Evolutionary conservation across 2,113 vertebrate species (phyloP), one percentile per base, ranked within the genome.

Genomic region (Hemicordylus capensis): DNA sequence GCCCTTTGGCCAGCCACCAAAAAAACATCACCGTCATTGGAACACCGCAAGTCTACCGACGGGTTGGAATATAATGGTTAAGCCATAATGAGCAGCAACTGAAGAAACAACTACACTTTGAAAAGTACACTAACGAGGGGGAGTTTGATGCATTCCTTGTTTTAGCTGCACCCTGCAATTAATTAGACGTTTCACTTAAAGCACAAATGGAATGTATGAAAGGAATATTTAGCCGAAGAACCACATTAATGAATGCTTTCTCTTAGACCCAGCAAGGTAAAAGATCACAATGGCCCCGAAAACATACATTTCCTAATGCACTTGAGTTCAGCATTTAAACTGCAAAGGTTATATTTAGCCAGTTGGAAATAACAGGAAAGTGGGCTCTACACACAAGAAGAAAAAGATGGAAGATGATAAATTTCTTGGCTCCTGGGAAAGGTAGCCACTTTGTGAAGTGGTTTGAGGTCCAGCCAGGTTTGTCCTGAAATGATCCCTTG

Each of bases 201-300:
- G 73, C 80, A 77, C 46, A 80, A 93, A 89, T 76, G 88, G 63
- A 74, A 76, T 31, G 24, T 84, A 89, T 89, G 89, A 91, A 94
- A 84, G 67, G 85, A 84, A 1, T 90, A 51, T 67, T 69, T 80
- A 90, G 42, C 51, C 73, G 69, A 91, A 85, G 86, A 89, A 88
- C 24, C 42, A 24, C 87, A 72, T 80, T 84, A 84, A 89, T 89
- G 61, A 89, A 90, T 48, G 61, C 28, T 8, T 81, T 88, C 75
- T 80, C 1, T 78, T 48, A 54, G 64, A 82, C 4, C 6, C 63
- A 79, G 67, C 31, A 85, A 84, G 75, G 63, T 73, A 89, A 84
- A 93, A 89, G 46, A 75, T 91, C 83, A 72, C 86, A 89, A 70
- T 83, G 64, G 93, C 90, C 92, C 44, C 66, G 66, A 70, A 89